phyloP scores from a whole-genome alignment of 2,888 invertebrate species.

The Orthosia gracilis region DNA sequence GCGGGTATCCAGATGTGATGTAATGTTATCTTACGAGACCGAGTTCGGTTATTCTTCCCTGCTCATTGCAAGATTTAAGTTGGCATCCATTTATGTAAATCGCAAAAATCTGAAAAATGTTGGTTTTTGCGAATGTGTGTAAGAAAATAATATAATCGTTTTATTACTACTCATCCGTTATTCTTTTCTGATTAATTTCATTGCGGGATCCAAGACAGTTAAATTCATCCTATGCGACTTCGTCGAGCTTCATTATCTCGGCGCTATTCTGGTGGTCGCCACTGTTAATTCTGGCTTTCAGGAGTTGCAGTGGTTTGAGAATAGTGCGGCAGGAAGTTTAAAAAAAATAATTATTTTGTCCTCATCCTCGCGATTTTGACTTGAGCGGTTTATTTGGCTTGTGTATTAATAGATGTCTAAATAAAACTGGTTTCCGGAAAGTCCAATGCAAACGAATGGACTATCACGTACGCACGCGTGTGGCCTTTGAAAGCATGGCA shows the following conservation, averaged over 20 bases:
- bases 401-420: not conserved
- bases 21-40: too few relatives aligned
- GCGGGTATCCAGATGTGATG: too few relatives aligned
- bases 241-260: too few relatives aligned
- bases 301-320: too few relatives aligned
- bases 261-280: too few relatives aligned
- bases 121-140: not conserved
- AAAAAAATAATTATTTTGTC: not conserved
- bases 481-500: not conserved
- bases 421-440: slow-evolving; percentile 9
- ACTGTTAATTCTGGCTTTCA: too few relatives aligned
- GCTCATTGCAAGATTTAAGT: not conserved
- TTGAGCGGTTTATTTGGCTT: not conserved
- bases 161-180: too few relatives aligned
- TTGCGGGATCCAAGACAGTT: too few relatives aligned
- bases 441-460: not conserved
- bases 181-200: too few relatives aligned
- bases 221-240: too few relatives aligned
- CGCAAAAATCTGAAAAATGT: not conserved
- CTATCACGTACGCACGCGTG: not conserved
- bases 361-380: not conserved
- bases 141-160: too few relatives aligned
- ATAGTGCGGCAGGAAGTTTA: not conserved
- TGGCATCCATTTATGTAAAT: not conserved
- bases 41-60: too few relatives aligned